These are phyloP conservation scores for Chondrosia reniformis DNA, from an alignment of 37 sponge, comb jelly and placozoan species.

Conservation along the genomic window DNA sequence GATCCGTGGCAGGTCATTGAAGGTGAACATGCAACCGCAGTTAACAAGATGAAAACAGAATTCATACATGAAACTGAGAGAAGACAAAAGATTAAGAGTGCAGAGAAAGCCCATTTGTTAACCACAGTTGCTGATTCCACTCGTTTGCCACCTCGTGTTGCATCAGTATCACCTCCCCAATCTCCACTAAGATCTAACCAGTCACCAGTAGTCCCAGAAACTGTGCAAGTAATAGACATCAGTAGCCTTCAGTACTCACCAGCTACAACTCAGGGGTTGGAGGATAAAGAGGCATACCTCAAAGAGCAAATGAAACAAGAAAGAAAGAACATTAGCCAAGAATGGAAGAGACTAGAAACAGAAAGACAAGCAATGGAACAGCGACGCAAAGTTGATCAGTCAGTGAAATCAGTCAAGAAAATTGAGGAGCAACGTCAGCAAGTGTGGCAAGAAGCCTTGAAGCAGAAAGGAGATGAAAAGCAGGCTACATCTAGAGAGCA, in stretches of 20 bases:
- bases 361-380: conserved; percentile 7
- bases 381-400: background rate
- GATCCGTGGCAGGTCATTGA: background rate
- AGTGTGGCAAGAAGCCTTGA: background rate
- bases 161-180: background rate
- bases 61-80: background rate
- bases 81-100: background rate
- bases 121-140: conserved; percentile 11
- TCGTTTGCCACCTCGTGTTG: background rate
- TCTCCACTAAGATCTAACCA: background rate
- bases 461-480: background rate
- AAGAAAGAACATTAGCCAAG: background rate
- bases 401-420: background rate
- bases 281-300: conserved; percentile 7
- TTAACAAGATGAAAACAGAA: too few species aligned
- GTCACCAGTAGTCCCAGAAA: background rate
- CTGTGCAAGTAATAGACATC: too few species aligned
- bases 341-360: conserved; percentile 19
- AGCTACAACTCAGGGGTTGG: conserved; percentile 3
- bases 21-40: too few species aligned
- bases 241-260: background rate
- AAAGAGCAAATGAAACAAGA: conserved; percentile 16
- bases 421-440: background rate
- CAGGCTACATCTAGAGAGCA: background rate
- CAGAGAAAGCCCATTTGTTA: background rate